A percentile compares a stretch with the other conserved stretches of the same genome.
Evolutionary conservation across 2,888 invertebrate genomes (phyloP).

Genomic region (Spodoptera exigua): DNA sequence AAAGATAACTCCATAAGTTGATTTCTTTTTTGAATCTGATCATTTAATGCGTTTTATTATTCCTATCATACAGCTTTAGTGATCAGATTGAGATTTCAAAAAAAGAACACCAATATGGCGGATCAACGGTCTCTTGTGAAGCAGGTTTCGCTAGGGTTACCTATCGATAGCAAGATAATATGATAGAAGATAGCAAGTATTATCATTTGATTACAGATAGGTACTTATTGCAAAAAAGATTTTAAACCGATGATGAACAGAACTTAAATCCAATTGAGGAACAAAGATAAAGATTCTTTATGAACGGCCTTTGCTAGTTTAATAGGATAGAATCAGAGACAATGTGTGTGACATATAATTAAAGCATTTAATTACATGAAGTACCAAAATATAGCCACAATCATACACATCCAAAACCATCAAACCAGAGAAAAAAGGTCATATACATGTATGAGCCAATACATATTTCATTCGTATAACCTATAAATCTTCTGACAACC

Average conservation of each 20-base stretch:
- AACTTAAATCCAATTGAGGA: no score
- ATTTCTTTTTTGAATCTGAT: constrained; percentile 25
- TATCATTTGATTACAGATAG: not conserved
- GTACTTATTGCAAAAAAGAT: not conserved
- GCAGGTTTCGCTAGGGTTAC: constrained; percentile 51
- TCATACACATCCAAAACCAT: no score
- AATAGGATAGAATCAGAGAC: no score
- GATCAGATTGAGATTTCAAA: constrained; percentile 41
- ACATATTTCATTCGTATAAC: no score
- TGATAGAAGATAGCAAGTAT: constrained; percentile 5
- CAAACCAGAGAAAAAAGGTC: no score
- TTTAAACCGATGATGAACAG: not conserved
- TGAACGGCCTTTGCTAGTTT: not conserved
- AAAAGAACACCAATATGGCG: constrained; percentile 45
- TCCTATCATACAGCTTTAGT: constrained; percentile 48
- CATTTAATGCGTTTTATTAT: constrained; percentile 38
- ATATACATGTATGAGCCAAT: no score
- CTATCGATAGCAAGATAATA: not conserved
- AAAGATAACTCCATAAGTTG: constrained; percentile 10
- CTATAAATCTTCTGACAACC: constrained; percentile 32
- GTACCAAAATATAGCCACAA: no score
- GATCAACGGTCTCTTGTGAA: constrained; percentile 73
- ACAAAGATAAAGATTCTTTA: no score
- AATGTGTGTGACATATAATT: no score
- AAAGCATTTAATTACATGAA: no score